phyloP scores from a whole-genome alignment of 2,797 vertebrate genomes.

The Neomorphus geoffroyi region DNA sequence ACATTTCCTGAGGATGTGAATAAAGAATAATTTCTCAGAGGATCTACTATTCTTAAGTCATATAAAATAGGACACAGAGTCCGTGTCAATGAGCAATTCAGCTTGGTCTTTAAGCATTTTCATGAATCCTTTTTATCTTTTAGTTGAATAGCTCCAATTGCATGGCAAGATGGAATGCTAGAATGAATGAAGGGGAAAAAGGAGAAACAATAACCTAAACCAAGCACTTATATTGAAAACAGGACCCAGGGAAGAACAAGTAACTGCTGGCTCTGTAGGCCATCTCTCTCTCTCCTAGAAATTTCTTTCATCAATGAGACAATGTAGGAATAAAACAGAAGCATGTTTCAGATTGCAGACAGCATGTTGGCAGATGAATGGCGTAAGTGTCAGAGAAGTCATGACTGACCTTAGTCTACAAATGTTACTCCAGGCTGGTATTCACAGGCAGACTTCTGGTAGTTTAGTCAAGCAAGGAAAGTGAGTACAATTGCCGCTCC shows the following conservation, averaged over 20 bases:
- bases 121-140: constrained; percentile 54
- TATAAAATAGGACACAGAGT: background rate
- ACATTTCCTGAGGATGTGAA: constrained; percentile 25
- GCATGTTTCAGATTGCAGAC: background rate
- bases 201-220: constrained; percentile 63
- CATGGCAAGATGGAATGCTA: constrained; percentile 56
- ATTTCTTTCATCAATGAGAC: background rate
- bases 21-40: constrained; percentile 37
- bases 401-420: background rate
- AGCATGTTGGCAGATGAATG: background rate
- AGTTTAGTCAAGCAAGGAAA: background rate
- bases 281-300: background rate
- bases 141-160: constrained; percentile 41
- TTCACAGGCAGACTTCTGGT: background rate
- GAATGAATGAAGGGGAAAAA: constrained; percentile 53
- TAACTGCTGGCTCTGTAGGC: background rate
- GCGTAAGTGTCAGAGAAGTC: background rate
- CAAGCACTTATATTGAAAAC: constrained; percentile 57
- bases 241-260: constrained; percentile 35
- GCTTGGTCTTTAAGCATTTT: constrained; percentile 37
- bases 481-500: background rate
- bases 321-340: background rate
- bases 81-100: background rate
- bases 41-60: background rate
- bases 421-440: background rate